Conservation (phyloP, 2,888 invertebrate genomes). For the Amiota mariae region DNA sequence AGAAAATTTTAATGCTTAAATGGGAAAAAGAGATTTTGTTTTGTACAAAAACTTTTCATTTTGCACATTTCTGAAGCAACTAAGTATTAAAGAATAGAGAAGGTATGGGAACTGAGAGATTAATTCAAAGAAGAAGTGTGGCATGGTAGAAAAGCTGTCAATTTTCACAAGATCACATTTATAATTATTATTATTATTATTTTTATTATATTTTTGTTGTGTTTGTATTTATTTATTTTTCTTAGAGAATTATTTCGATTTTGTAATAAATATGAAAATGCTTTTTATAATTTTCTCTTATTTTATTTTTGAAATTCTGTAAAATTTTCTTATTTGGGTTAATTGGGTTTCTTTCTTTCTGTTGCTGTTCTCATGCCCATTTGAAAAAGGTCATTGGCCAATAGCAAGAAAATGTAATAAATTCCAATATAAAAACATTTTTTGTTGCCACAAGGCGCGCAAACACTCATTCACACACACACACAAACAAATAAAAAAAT, state of each 20-base stretch:
- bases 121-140: no score
- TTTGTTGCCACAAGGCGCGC: neutral
- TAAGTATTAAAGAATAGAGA: neutral
- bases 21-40: neutral
- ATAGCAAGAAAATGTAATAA: neutral
- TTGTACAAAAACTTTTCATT: neutral
- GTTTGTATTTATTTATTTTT: neutral
- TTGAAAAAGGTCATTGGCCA: conserved; percentile 7
- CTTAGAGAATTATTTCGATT: neutral
- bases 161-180: conserved; percentile 21
- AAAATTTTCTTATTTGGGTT: conserved; percentile 18
- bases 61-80: neutral
- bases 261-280: neutral
- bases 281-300: no score
- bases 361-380: neutral
- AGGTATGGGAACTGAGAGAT: neutral
- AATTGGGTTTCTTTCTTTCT: neutral
- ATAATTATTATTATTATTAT: no score
- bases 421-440: neutral
- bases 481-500: no score
- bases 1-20: conserved; percentile 24
- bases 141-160: conserved; percentile 15
- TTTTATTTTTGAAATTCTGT: neutral
- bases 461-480: no score
- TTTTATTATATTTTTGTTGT: no score